Conservation (phyloP, 1,140 invertebrate genomes). For the Teleopsis dalmanni region DNA sequence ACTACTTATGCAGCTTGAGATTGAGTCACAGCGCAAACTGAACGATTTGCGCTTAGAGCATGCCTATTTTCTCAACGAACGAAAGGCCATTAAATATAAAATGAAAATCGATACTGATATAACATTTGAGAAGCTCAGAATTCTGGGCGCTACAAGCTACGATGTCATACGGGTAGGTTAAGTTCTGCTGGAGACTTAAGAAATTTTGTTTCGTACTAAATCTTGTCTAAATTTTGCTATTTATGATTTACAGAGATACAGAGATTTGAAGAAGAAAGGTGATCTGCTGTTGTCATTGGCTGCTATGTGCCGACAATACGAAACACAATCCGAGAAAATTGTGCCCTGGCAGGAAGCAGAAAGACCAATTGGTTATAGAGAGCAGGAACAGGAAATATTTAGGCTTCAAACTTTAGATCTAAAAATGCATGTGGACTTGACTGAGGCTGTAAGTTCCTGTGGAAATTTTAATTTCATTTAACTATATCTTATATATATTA, state of each 20-base stretch:
- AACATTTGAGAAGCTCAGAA: slow-evolving; percentile 29
- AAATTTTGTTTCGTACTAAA: not conserved
- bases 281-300: slow-evolving; percentile 31
- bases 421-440: slow-evolving; percentile 27
- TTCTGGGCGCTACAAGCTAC: slow-evolving; percentile 28
- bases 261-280: slow-evolving; percentile 31
- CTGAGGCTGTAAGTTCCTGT: slow-evolving; percentile 18
- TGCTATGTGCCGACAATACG: slow-evolving; percentile 36
- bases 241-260: slow-evolving; percentile 20
- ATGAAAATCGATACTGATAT: slow-evolving; percentile 23
- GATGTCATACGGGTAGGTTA: slow-evolving; percentile 24
- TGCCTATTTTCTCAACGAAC: slow-evolving; percentile 29
- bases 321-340: slow-evolving; percentile 36
- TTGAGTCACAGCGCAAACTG: slow-evolving; percentile 23
- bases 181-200: not conserved
- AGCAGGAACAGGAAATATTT: slow-evolving; percentile 16
- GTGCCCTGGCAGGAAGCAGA: slow-evolving; percentile 22
- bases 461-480: no score
- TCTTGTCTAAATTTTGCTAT: not conserved
- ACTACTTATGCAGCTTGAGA: slow-evolving; percentile 23
- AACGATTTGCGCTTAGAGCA: slow-evolving; percentile 29
- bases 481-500: no score
- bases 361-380: slow-evolving; percentile 14
- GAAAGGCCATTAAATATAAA: slow-evolving; percentile 28
- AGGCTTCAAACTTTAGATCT: slow-evolving; percentile 23